Percentiles rank a stretch among this genome's conserved stretches.
Evolutionary conservation across 2,797 vertebrate genomes (phyloP).

Genomic region (Myioborus melanocephalus): DNA sequence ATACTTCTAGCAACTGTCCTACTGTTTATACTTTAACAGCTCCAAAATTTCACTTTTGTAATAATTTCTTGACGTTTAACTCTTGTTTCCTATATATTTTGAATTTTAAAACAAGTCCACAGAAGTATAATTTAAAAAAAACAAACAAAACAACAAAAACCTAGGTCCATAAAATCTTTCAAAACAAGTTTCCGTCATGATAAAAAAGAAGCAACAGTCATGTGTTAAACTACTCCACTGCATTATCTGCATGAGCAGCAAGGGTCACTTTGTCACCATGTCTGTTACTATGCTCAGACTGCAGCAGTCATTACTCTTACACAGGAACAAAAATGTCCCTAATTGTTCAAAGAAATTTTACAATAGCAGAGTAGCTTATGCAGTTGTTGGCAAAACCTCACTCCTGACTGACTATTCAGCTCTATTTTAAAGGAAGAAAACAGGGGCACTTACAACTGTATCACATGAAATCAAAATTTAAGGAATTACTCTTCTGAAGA

Average conservation of each 20-base stretch:
- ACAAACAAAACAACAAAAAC: background rate
- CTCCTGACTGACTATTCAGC: background rate
- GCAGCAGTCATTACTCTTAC: background rate
- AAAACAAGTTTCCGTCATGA: background rate
- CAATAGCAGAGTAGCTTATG: background rate
- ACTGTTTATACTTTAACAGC: background rate
- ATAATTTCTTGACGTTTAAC: background rate
- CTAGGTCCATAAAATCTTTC: background rate
- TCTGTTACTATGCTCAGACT: background rate
- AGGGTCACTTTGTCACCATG: background rate
- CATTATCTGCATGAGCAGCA: background rate
- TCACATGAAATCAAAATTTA: background rate
- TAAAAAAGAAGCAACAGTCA: background rate
- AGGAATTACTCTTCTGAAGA: background rate
- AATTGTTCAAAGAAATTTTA: background rate
- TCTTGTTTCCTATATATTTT: background rate
- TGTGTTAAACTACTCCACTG: background rate
- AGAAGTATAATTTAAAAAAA: background rate
- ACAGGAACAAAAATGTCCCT: background rate
- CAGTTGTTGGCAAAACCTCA: background rate
- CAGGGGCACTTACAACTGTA: background rate
- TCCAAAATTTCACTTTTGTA: background rate
- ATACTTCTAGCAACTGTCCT: background rate
- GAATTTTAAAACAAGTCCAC: background rate
- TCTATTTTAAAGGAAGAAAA: background rate